phyloP scores from a whole-genome alignment of 1,140 invertebrate genomes.

The Pseudomyrmex concolor region DNA sequence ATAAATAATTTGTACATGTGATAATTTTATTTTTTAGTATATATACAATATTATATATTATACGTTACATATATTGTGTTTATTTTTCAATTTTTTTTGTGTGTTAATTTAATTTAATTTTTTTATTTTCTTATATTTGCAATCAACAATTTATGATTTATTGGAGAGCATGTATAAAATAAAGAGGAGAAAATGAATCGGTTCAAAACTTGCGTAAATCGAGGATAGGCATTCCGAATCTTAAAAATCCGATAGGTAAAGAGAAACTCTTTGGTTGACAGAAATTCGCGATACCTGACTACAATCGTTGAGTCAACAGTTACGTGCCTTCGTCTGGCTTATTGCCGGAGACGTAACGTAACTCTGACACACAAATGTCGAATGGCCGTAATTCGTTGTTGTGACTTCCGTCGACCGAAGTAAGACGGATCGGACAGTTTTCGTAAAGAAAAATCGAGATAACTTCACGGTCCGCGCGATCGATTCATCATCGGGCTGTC shows the following conservation, averaged over 20 bases:
- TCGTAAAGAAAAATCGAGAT: constrained; percentile 4
- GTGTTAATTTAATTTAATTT: no score
- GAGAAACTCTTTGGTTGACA: background rate
- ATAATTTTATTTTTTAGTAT: background rate
- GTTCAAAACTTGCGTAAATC: background rate
- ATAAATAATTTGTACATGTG: background rate
- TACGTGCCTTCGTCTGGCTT: background rate
- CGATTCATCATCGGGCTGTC: constrained; percentile 65
- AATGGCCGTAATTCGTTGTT: constrained; percentile 54
- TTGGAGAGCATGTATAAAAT: no score
- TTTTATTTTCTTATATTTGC: no score
- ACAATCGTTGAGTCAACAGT: constrained; percentile 14
- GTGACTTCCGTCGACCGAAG: constrained; percentile 58
- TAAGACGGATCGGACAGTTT: constrained; percentile 66
- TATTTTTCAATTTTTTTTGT: no score
- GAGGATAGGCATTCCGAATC: background rate
- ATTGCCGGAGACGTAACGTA: constrained; percentile 15
- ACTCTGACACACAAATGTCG: constrained; percentile 8
- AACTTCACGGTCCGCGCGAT: constrained; percentile 14
- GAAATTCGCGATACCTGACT: background rate
- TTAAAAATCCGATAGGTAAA: background rate
- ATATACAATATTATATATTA: background rate
- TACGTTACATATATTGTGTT: no score
- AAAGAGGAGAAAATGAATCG: no score
- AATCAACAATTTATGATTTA: no score